Conservation (phyloP, 2,888 invertebrate genomes). For the Himalopsyche japonica region DNA sequence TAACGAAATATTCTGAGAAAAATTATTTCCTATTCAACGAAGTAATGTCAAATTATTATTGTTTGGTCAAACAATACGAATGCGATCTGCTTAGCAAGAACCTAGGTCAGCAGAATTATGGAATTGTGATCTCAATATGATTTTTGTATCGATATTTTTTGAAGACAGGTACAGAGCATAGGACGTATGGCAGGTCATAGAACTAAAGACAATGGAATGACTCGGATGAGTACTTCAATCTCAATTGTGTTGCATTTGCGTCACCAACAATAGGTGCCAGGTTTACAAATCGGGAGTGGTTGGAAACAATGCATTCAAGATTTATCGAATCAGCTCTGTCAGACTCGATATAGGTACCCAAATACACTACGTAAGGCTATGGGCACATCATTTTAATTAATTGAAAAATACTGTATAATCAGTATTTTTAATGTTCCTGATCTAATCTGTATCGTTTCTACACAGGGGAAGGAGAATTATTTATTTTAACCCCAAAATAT, state of each 20-base stretch:
- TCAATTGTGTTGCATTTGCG: constrained; percentile 9
- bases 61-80: neutral
- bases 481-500: no score
- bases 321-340: neutral
- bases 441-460: no score
- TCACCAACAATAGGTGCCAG: constrained; percentile 29
- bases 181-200: neutral
- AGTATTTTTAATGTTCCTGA: neutral
- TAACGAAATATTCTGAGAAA: neutral
- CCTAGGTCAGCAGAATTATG: neutral
- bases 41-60: neutral
- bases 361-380: neutral
- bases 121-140: neutral
- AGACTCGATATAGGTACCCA: neutral
- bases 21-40: neutral
- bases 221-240: constrained; percentile 2
- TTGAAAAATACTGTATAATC: no score
- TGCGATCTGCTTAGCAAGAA: neutral
- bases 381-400: neutral
- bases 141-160: neutral
- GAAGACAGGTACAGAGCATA: neutral
- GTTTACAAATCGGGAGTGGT: constrained; percentile 22
- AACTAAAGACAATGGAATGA: constrained; percentile 17
- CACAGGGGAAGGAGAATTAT: no score
- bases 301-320: constrained; percentile 26